Evolutionary conservation across 2,113 vertebrate species (phyloP).

Genomic region (Damaliscus lunatus): DNA sequence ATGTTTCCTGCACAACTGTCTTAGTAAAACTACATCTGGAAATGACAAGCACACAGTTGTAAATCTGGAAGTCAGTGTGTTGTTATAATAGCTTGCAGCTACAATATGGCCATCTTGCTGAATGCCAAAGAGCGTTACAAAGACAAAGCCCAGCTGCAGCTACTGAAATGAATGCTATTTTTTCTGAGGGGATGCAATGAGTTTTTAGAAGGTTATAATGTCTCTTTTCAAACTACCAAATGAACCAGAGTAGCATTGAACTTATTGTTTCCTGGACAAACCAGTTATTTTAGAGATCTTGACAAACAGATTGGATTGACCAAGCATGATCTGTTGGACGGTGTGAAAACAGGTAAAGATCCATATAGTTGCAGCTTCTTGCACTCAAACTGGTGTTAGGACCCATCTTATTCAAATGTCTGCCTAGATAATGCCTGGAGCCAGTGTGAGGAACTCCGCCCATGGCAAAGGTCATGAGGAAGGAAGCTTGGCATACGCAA

Average conservation of each 20-base stretch:
- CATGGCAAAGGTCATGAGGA: too few relatives aligned
- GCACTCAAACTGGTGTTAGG: neutral
- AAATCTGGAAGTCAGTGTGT: conserved; percentile 83
- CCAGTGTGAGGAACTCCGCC: too few relatives aligned
- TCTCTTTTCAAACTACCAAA: neutral
- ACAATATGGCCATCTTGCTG: conserved; percentile 70
- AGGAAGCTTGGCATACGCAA: too few relatives aligned
- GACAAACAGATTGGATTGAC: neutral
- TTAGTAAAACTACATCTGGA: conserved; percentile 86
- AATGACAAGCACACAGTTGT: conserved; percentile 82
- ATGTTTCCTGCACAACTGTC: conserved; percentile 84
- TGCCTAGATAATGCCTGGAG: neutral
- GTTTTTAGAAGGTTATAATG: conserved; percentile 4
- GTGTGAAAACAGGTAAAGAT: neutral
- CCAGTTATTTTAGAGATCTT: neutral
- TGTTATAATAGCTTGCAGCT: conserved; percentile 84
- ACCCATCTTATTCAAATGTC: neutral
- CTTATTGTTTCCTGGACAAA: neutral
- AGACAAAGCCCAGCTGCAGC: conserved; percentile 73
- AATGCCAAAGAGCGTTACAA: conserved; percentile 78
- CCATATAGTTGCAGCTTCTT: neutral
- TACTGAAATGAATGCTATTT: conserved; percentile 38
- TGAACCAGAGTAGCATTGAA: neutral
- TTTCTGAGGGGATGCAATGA: neutral
- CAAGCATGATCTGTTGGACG: neutral